Percentiles rank a stretch among this genome's conserved stretches.
phyloP scores from a whole-genome alignment of 2,797 vertebrate species.

The Podarcis lilfordi region DNA sequence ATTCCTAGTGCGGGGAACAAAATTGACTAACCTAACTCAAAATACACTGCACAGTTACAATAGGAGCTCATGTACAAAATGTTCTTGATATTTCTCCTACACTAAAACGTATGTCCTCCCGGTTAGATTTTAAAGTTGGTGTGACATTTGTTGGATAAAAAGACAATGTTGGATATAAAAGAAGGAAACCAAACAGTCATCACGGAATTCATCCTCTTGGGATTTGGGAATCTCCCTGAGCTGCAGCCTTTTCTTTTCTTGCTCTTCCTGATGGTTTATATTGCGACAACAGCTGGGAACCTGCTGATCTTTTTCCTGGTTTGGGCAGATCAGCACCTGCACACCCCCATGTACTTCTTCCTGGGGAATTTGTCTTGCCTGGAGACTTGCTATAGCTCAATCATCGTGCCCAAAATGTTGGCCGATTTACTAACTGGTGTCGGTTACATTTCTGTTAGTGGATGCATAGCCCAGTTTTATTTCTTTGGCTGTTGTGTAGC shows the following conservation, averaged over 20 bases:
- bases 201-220: constrained; percentile 53
- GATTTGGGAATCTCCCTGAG: constrained; percentile 26
- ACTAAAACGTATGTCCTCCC: too few relatives aligned
- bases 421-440: constrained; percentile 25
- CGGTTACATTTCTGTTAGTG: constrained; percentile 16
- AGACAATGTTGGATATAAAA: background rate
- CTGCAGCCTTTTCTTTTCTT: constrained; percentile 36
- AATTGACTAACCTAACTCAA: too few relatives aligned
- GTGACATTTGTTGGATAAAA: too few relatives aligned
- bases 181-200: constrained; percentile 16
- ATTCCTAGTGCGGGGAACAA: too few relatives aligned
- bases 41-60: too few relatives aligned
- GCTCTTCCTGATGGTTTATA: constrained; percentile 36
- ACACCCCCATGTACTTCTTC: constrained; percentile 60
- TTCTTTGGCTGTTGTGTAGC: constrained; percentile 34
- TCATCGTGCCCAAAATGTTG: constrained; percentile 49
- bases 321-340: constrained; percentile 43
- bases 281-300: constrained; percentile 37
- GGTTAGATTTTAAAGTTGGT: too few relatives aligned
- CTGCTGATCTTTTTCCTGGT: constrained; percentile 48
- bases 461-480: constrained; percentile 47
- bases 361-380: constrained; percentile 51
- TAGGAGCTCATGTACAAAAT: too few relatives aligned
- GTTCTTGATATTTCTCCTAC: too few relatives aligned
- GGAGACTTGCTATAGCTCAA: constrained; percentile 51